Base-by-base conservation (phyloP, 2,113 vertebrate genomes). In the Sceloporus undulatus region DNA sequence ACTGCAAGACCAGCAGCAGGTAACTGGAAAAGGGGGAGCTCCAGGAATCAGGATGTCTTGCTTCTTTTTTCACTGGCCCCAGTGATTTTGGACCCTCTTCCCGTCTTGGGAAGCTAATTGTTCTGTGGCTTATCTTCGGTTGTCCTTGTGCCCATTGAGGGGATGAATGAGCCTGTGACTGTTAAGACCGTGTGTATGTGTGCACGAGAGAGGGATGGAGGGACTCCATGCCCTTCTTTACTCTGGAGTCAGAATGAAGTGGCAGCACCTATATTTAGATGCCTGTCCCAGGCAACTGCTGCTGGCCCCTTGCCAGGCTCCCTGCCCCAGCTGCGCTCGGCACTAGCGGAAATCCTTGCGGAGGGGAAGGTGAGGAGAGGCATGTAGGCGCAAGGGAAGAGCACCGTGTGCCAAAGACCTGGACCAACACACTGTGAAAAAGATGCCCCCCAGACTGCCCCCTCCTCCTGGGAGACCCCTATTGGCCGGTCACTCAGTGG, bases 371-470 rank as follows among this genome's bases (percentile, higher is more conserved):
- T 0, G 34, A 80, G n/a, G 34, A 48, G 9, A 71, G 68, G 68
- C 9, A 71, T 71, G 68, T 2, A 2, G 5, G 21, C 8, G 21
- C 66, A 19, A 16, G 19, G 66, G 6, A 16, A 68, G 25, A 9
- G 59, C 0, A 0, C 0, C 0, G 40, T 0, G 3, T 42, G 83
- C 68, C 66, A 3, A 90, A 77, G 80, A 56, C 9, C 1, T 5
- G 1, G 0, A 87, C 0, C 0, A 83, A 65, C 0, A 0, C 5
- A 14, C 9, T 0, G 0, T 40, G 5, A 0, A 0, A 73, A 78
- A 38, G 25, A 1, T 21, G 3, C 21, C 40, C 40, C 68, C 18
- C 29, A 21, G 27, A 42, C 62, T 8, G 52, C 79, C 5, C 66
- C 10, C 5, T 29, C 71, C 3, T 19, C 18, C 79, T 82, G 19